Conservation (phyloP, 2,113 vertebrate genomes). For the Clinocottus analis region DNA sequence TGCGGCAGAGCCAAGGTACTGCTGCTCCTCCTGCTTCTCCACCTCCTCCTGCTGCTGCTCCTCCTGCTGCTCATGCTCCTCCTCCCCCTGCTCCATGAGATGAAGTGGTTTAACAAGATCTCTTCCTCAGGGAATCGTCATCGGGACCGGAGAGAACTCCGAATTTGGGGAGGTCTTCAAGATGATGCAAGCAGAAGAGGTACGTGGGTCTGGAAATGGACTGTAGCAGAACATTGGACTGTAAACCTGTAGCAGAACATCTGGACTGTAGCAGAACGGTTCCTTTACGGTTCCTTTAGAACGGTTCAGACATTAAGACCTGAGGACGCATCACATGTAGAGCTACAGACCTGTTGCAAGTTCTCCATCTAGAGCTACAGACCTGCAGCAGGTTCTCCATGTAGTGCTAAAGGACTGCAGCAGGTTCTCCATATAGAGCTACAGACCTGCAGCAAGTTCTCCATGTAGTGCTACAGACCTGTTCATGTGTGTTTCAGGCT, state of each 20-base stretch:
- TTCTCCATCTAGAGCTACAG: too few relatives aligned
- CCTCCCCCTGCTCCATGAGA: too few relatives aligned
- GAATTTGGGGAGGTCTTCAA: constrained; percentile 99
- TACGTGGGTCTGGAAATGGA: constrained; percentile 45
- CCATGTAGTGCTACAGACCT: background rate
- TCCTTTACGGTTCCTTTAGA: too few relatives aligned
- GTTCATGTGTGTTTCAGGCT: constrained; percentile 81
- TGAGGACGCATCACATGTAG: background rate
- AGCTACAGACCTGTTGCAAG: background rate
- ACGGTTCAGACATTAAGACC: too few relatives aligned
- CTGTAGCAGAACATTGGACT: too few relatives aligned
- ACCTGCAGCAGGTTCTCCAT: background rate
- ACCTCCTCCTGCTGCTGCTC: background rate
- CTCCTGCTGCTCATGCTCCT: too few relatives aligned
- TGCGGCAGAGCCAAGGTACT: constrained; percentile 97
- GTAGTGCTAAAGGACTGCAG: background rate
- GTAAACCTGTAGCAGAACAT: too few relatives aligned
- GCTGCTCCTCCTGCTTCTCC: background rate
- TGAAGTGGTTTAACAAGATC: too few relatives aligned
- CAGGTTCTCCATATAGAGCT: background rate
- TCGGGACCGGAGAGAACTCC: constrained; percentile 97
- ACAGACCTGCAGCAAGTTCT: background rate
- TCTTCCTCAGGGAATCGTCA: constrained; percentile 91
- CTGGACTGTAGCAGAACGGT: too few relatives aligned
- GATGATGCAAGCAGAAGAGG: constrained; percentile 99